Base-by-base conservation (phyloP, 2,888 invertebrate species). In the Lasioglossum lativentre region DNA sequence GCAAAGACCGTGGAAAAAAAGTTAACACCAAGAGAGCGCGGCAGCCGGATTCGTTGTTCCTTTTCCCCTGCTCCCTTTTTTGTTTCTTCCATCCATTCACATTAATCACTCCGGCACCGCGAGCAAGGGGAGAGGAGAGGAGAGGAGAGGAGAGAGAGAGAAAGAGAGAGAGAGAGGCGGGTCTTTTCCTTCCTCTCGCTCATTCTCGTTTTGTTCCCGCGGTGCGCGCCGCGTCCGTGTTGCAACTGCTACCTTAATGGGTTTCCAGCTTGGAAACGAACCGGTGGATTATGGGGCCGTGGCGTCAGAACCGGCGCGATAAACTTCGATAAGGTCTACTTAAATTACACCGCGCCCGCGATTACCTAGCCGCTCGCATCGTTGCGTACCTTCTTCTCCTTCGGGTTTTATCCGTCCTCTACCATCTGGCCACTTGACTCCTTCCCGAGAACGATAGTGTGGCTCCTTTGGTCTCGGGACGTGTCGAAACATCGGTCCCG, bases 191-290 rank as follows among this genome's bases (percentile, higher is more conserved):
- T 75, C 83, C 80, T 80, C 68, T 78, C 47, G 16, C 82, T 30
- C 73, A 40, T 82, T 86, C 82, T 83, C 89, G 82, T 86, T 88
- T 89, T 87, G 85, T 88, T 88, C 82, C 68, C 74, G 75, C 75
- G 74, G 72, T 72, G 78, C 52, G 70, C 68, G 42, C 47, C 59
- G 78, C 45, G 77, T 79, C 72, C 78, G 78, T 82, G 78, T 80
- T 90, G 88, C 88, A 90, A 87, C 87, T 85, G 90, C 89, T 82
- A 87, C 83, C 86, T 90, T 88, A 90, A 89, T 88, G 88, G 89
- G 86, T 89, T 86, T 86, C 81, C 82, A 86, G 87, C 80, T 82
- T 81, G 83, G 79, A 88, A 90, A 84, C 86, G 79, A 79, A 83
- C 63, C 83, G 83, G 74, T 79, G 85, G 88, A 88, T 89, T 88